Evolutionary conservation across 1,140 invertebrate species (phyloP), one percentile per base, ranked within the genome.

Genomic region (Pteromalus puparum): DNA sequence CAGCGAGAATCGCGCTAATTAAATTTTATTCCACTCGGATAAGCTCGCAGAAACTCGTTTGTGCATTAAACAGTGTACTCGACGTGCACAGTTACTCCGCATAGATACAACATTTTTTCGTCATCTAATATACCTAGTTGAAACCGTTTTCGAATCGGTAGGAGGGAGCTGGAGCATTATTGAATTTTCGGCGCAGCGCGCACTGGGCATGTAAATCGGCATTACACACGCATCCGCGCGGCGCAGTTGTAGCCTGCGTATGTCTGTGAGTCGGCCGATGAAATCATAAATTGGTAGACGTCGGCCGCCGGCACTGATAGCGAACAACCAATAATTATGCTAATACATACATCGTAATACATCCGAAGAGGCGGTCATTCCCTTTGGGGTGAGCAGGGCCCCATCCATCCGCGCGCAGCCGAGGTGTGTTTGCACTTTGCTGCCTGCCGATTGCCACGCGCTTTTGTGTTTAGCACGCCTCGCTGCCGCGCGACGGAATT

Each of bases 221-320:
- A 18, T 61, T 61, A 61, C 18, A n/a, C 18, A 18, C 6, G 6
- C 6, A n/a, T 2, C 1, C 21, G 15, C 5, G 18, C 42, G n/a
- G 12, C 1, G 26, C 38, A 3, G 13, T 73, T 73, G 7, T 38
- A 30, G 26, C 28, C 3, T 72, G 26, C 12, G 26, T 38, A 30
- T 24, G 73, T 15, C 10, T 26, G 7, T 42, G 42, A n/a, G 21
- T 5, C 1, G 83, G 67, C n/a, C 26, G 91, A 91, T 92, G 90
- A 91, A 92, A 92, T 92, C 91, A 91, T 92, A 92, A 92, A 92
- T 92, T 90, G 90, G 90, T 84, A 87, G 90, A 91, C 89, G 89
- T 87, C 86, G 85, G 88, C 88, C 90, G 88, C 90, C 89, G 90
- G 90, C 90, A 91, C 89, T 91, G 91, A 92, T 91, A 91, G 90